Evolutionary conservation across 2,797 vertebrate genomes (phyloP).

Genomic region (Salarias fasciatus): DNA sequence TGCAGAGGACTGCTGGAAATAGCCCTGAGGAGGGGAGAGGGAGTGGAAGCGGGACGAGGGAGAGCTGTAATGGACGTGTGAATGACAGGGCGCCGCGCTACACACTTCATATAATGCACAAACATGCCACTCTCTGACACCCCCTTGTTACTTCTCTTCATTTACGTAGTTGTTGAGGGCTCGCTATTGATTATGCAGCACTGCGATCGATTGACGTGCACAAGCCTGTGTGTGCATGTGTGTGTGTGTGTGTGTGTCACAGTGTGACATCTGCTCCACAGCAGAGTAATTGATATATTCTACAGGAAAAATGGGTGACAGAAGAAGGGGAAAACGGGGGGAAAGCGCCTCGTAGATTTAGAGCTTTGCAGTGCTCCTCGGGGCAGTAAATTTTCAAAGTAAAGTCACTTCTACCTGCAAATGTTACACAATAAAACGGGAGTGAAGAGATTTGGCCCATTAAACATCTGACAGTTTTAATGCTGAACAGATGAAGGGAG

Average conservation of each 20-base stretch:
- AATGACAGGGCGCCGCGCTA: constrained; percentile 29
- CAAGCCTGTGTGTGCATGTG: constrained; percentile 68
- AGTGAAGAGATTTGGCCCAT: no score
- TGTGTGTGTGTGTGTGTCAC: constrained; percentile 69
- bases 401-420: no score
- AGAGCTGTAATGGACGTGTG: constrained; percentile 13
- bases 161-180: constrained; percentile 76
- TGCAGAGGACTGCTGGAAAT: constrained; percentile 77
- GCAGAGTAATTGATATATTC: constrained; percentile 83
- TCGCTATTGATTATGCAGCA: constrained; percentile 82
- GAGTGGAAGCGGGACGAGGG: constrained; percentile 20
- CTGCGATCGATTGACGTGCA: constrained; percentile 84
- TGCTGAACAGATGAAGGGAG: no score
- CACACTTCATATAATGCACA: constrained; percentile 30
- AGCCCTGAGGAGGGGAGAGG: constrained; percentile 59
- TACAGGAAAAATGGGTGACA: constrained; percentile 46
- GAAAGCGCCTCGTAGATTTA: not conserved
- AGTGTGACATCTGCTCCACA: constrained; percentile 82
- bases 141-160: constrained; percentile 74
- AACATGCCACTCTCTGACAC: constrained; percentile 37
- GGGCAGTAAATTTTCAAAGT: no score
- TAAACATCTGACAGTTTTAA: no score
- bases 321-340: constrained; percentile 1
- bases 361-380: no score
- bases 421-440: no score